phyloP scores from a whole-genome alignment of 2,888 invertebrate genomes.

The Clunio marinus region DNA sequence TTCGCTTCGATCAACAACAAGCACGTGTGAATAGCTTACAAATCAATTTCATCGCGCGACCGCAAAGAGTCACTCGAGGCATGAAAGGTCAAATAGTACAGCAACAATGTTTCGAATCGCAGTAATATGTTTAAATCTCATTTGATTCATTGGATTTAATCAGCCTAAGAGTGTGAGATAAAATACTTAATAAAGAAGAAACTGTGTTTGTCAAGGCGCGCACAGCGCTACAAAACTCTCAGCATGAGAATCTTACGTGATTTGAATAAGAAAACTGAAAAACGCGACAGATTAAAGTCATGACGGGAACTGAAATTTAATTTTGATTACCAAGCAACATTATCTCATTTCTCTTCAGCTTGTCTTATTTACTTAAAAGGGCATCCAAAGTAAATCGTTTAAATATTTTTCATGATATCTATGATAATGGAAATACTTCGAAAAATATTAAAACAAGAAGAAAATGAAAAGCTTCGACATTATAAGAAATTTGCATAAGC shows the following conservation, averaged over 20 bases:
- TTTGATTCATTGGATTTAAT: constrained; percentile 24
- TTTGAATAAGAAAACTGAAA: background rate
- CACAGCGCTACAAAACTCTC: background rate
- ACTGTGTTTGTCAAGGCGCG: background rate
- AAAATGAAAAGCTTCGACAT: background rate
- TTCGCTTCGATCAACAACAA: background rate
- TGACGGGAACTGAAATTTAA: background rate
- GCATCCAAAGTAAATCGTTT: background rate
- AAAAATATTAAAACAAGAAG: background rate
- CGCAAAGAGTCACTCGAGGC: background rate
- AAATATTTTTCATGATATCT: background rate
- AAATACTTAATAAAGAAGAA: background rate
- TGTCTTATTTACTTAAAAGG: background rate
- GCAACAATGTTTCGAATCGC: background rate
- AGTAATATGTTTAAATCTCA: constrained; percentile 5
- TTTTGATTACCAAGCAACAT: background rate
- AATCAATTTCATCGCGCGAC: constrained; percentile 13
- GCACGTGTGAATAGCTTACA: constrained; percentile 16
- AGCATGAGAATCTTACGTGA: constrained; percentile 29
- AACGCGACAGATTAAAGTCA: background rate
- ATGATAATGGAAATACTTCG: too few species aligned
- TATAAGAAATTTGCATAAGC: background rate
- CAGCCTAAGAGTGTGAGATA: background rate
- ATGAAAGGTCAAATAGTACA: constrained; percentile 28
- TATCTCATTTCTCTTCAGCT: too few species aligned